phyloP scores from a whole-genome alignment of 2,888 invertebrate species.

The Craniophora ligustri region DNA sequence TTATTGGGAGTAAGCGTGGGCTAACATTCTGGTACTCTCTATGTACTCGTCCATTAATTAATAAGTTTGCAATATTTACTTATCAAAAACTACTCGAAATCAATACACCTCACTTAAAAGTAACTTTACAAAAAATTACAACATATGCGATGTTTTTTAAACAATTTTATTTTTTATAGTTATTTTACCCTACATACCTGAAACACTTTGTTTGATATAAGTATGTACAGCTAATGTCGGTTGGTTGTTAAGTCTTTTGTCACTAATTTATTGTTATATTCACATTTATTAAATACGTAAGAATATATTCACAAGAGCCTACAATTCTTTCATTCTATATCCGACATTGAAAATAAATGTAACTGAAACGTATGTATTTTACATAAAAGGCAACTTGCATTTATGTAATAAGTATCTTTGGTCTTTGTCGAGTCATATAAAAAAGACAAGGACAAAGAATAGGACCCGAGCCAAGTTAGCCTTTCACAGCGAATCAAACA shows the following conservation, averaged over 20 bases:
- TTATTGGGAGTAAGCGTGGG: conserved; percentile 42
- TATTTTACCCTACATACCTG: conserved; percentile 66
- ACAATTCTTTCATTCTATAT: conserved; percentile 67
- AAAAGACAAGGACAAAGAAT: conserved; percentile 26
- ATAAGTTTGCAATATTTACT: conserved; percentile 82
- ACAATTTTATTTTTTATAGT: conserved; percentile 50
- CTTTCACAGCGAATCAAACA: conserved; percentile 30
- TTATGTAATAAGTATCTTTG: conserved; percentile 26
- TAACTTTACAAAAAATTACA: conserved; percentile 86
- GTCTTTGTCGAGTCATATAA: conserved; percentile 29
- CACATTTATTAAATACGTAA: conserved; percentile 72
- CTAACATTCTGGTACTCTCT: conserved; percentile 17
- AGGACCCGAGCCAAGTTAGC: conserved; percentile 34
- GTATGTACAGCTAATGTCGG: conserved; percentile 75
- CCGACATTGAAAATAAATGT: conserved; percentile 57
- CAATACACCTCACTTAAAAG: conserved; percentile 78
- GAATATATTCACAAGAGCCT: conserved; percentile 75
- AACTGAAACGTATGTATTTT: conserved; percentile 37
- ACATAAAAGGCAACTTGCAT: conserved; percentile 41
- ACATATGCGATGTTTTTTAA: conserved; percentile 73
- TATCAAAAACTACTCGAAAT: conserved; percentile 87
- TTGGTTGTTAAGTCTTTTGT: conserved; percentile 75
- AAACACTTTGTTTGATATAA: conserved; percentile 76
- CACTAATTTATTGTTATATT: conserved; percentile 85
- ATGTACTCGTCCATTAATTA: conserved; percentile 78